Evolutionary conservation across 2,113 vertebrate genomes (phyloP).

Genomic region (Phoenicopterus ruber): DNA sequence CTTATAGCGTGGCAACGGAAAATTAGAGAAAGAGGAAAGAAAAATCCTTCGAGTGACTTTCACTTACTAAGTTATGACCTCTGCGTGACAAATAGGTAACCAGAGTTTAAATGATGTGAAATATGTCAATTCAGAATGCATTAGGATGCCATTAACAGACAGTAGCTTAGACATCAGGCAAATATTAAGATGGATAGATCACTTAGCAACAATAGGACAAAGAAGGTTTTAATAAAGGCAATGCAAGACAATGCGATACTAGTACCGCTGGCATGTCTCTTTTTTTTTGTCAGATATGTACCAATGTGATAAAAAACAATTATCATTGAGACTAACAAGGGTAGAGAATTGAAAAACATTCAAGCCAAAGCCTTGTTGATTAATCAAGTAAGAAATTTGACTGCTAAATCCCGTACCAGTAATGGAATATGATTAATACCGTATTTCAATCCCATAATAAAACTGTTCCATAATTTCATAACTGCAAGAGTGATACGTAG

Average conservation of each 20-base stretch:
- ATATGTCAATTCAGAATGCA: constrained; percentile 57
- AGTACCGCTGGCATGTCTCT: neutral
- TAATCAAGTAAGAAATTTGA: neutral
- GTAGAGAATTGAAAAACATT: neutral
- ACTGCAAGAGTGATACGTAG: neutral
- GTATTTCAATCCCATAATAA: neutral
- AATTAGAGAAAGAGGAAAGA: constrained; percentile 43
- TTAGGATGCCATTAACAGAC: constrained; percentile 60
- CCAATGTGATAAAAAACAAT: neutral
- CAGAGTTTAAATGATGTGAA: constrained; percentile 61
- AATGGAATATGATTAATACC: neutral
- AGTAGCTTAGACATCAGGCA: constrained; percentile 45
- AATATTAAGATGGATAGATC: constrained; percentile 65
- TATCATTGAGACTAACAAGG: neutral
- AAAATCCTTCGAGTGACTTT: constrained; percentile 59
- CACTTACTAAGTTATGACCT: constrained; percentile 51
- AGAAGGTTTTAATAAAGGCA: constrained; percentile 55
- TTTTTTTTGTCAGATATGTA: neutral
- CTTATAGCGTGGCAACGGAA: neutral
- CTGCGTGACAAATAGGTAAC: constrained; percentile 61
- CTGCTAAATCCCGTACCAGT: neutral
- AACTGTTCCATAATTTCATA: neutral
- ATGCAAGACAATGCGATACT: neutral
- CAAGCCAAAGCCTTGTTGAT: neutral
- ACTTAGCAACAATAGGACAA: constrained; percentile 62